Conservation (phyloP, 2,797 vertebrate genomes). For the Bradypodion pumilum region DNA sequence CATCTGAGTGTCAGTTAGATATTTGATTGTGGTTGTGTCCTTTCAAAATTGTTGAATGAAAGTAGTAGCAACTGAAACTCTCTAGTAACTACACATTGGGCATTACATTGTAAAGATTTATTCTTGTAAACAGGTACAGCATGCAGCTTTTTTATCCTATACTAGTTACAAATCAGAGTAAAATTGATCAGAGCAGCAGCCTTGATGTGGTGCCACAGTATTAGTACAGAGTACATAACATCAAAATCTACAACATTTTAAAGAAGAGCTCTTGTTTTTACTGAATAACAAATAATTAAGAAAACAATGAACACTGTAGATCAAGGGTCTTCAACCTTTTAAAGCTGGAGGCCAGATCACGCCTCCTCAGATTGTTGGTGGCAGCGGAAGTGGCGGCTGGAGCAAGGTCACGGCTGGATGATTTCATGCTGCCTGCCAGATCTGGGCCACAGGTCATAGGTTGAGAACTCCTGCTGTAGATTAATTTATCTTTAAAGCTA, state of each 20-base stretch:
- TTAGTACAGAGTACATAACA: constrained; percentile 18
- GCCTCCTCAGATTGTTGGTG: no score
- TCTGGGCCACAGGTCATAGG: no score
- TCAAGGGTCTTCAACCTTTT: no score
- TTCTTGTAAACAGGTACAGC: constrained; percentile 26
- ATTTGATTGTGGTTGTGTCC: neutral
- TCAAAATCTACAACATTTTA: constrained; percentile 8
- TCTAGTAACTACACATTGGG: neutral
- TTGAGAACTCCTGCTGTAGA: no score
- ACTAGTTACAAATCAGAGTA: neutral
- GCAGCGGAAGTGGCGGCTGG: no score
- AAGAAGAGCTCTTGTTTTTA: constrained; percentile 6
- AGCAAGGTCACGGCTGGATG: no score
- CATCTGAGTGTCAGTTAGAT: neutral
- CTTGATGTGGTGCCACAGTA: constrained; percentile 37
- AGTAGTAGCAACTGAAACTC: neutral
- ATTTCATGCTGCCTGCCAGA: no score
- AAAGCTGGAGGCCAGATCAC: no score
- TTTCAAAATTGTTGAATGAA: constrained; percentile 5
- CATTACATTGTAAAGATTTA: constrained; percentile 42
- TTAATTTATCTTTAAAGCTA: constrained; percentile 21
- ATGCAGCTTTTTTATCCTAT: constrained; percentile 17
- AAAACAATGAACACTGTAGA: constrained; percentile 20
- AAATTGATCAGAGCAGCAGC: constrained; percentile 23
- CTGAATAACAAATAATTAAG: constrained; percentile 13